Percentiles rank a stretch among this genome's conserved stretches.
phyloP scores from a whole-genome alignment of 2,797 vertebrate genomes.

The Sebastiscus tertius region DNA sequence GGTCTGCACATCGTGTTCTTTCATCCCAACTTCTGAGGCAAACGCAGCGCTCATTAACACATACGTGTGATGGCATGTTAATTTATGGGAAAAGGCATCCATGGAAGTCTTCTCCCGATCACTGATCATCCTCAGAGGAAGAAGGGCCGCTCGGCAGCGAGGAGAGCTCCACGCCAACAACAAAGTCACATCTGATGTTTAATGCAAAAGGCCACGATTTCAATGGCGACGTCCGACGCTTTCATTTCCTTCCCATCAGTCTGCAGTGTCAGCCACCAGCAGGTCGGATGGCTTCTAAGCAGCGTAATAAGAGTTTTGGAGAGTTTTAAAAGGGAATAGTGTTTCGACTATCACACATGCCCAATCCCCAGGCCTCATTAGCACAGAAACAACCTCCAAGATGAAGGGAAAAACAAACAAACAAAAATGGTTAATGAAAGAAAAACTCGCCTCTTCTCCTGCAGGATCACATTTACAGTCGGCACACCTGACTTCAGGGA shows the following conservation, averaged over 20 bases:
- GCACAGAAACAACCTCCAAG: background rate
- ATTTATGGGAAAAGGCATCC: constrained; percentile 13
- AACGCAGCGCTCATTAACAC: constrained; percentile 16
- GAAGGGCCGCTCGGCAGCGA: background rate
- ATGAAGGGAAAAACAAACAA: background rate
- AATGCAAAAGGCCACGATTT: constrained; percentile 26
- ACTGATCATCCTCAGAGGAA: constrained; percentile 2
- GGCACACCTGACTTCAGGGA: background rate
- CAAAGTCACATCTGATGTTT: constrained; percentile 39
- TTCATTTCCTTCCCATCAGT: constrained; percentile 19
- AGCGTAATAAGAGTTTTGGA: background rate
- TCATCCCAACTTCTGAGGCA: constrained; percentile 30
- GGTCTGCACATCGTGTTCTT: background rate
- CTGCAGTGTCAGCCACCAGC: background rate
- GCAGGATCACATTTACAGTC: background rate
- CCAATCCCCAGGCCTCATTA: constrained; percentile 2
- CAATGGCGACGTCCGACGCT: background rate
- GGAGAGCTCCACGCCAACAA: background rate
- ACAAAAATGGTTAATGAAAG: background rate
- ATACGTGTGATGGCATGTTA: background rate
- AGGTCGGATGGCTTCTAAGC: background rate
- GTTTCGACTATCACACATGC: background rate
- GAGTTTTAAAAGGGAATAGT: background rate
- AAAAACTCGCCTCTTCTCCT: background rate
- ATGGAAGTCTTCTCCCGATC: background rate